Conservation (phyloP, 2,113 vertebrate genomes). For the Stomatorhinus ivindoensis region DNA sequence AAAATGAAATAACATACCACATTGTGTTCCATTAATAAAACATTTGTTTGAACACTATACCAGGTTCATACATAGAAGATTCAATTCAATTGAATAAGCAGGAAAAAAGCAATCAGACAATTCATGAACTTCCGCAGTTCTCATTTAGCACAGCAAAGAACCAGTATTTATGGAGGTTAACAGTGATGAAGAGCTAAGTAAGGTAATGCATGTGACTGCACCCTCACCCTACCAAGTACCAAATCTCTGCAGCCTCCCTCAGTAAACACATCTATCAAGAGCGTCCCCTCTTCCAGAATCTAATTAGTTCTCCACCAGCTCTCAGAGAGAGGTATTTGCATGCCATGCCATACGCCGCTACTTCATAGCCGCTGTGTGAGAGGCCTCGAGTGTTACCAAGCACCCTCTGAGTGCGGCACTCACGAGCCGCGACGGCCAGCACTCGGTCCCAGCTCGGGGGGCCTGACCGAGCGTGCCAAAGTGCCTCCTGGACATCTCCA, state of each 20-base stretch:
- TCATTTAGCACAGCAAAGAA: neutral
- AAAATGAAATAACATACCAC: neutral
- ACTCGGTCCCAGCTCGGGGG: neutral
- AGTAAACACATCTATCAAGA: constrained; percentile 4
- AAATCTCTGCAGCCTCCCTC: neutral
- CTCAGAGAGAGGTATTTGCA: neutral
- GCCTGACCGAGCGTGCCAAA: neutral
- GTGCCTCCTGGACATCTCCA: neutral
- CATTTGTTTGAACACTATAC: neutral
- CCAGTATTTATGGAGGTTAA: neutral
- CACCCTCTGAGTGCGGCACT: neutral
- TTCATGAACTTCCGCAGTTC: neutral
- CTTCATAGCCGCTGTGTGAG: neutral
- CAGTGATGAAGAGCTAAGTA: neutral
- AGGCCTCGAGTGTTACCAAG: neutral
- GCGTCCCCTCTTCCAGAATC: neutral
- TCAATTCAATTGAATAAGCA: neutral
- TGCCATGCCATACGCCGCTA: neutral
- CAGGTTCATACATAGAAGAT: neutral
- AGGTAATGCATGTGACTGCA: neutral
- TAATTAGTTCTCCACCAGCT: neutral
- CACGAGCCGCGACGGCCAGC: neutral
- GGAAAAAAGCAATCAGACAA: neutral
- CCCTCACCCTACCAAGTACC: neutral
- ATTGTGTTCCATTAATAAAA: neutral